Evolutionary conservation across 1,140 invertebrate genomes (phyloP), one percentile per base, ranked within the genome.

Genomic region (Patella vulgata): DNA sequence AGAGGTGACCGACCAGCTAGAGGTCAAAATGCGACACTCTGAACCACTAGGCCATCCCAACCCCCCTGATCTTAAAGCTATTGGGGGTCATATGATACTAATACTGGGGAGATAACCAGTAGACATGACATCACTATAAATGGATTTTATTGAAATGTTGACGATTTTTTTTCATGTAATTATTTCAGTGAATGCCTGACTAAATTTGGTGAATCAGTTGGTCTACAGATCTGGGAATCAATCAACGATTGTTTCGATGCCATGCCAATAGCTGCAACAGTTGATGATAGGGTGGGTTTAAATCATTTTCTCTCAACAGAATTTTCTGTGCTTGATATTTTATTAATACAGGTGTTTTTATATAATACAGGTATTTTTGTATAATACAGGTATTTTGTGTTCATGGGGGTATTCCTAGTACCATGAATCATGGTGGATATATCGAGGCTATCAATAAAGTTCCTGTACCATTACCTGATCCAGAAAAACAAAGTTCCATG

Each of bases 391-490:
- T 91, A 65, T 91, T 91, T 75, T 92, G 90, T 84, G 89, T 88
- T 54, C 91, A 92, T 82, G 91, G 91, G 23, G 91, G 91, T 6
- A 90, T 91, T 50, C 90, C 90, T 14, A 89, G 89, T 12, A 88
- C 89, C 19, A 74, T 79, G 50, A 59, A 74, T 60, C 75, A 77
- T 48, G 68, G 72, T 46, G 76, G 89, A 79, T 75, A 85, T 85
- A 63, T 86, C 81, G 59, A 82, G 85, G 52, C 77, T 72, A 64
- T 88, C 80, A 83, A 91, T 69, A 86, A 87, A 40, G 89, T 92
- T 60, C 90, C 90, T 0, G 82, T 85, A 39, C 89, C 89, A 1
- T 75, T 92, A 36, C 75, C 81, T n/a, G 84, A 89, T 31, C 90
- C 90, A 0, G 88, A 90, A 60, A 78, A 82, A 52, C 87, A 90